Percentiles rank a stretch among this genome's conserved stretches.
phyloP scores from a whole-genome alignment of 2,888 invertebrate species.

The Drosophila monieri region DNA sequence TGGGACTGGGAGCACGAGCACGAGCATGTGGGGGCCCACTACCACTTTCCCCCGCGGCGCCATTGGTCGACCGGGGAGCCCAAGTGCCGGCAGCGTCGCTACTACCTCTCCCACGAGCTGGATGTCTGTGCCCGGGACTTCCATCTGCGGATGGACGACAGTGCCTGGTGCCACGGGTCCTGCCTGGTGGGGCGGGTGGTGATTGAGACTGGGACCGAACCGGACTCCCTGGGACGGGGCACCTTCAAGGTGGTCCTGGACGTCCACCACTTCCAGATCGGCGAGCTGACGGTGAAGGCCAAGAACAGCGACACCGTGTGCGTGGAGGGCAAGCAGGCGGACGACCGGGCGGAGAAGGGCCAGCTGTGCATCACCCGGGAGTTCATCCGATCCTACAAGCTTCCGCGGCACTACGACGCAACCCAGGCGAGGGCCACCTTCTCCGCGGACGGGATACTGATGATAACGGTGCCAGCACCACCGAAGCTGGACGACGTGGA shows the following conservation, averaged over 20 bases:
- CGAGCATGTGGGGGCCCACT: conserved; percentile 67
- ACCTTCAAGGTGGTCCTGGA: conserved; percentile 81
- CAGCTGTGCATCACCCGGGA: conserved; percentile 80
- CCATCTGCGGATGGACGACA: conserved; percentile 67
- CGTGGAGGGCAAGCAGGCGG: conserved; percentile 78
- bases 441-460: conserved; percentile 81
- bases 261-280: conserved; percentile 79
- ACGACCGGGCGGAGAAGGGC: conserved; percentile 72
- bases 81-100: conserved; percentile 63
- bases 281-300: conserved; percentile 80
- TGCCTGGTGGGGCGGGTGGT: conserved; percentile 78
- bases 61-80: conserved; percentile 71
- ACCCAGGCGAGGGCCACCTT: conserved; percentile 78
- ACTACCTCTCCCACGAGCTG: conserved; percentile 69
- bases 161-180: conserved; percentile 80
- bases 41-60: conserved; percentile 65
- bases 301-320: conserved; percentile 79
- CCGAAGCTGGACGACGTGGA: conserved; percentile 80
- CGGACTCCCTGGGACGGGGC: conserved; percentile 75
- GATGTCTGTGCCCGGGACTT: conserved; percentile 77
- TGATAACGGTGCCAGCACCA: conserved; percentile 81
- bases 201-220: conserved; percentile 77
- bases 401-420: conserved; percentile 81
- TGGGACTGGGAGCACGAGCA: conserved; percentile 77
- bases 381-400: conserved; percentile 80